These are phyloP conservation scores for Drosophila fungiperda DNA, from an alignment of 2,888 invertebrate genomes.

Conservation along the genomic window DNA sequence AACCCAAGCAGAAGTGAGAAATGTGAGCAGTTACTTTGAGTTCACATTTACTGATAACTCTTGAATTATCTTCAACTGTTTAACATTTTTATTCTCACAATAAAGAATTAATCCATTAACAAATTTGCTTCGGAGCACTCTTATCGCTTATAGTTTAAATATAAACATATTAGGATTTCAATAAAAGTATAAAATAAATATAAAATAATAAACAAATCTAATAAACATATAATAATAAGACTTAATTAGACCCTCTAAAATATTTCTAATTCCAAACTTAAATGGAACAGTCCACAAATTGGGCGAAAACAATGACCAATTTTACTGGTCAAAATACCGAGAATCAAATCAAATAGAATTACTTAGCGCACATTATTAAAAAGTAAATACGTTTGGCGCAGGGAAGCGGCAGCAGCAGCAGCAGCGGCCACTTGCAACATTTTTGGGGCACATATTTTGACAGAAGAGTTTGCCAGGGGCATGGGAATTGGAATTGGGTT, in stretches of 20 bases:
- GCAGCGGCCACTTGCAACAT: conserved; percentile 48
- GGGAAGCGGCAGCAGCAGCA: conserved; percentile 25
- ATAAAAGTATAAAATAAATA: background rate
- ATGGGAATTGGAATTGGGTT: background rate
- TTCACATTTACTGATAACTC: background rate
- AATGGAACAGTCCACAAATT: conserved; percentile 14
- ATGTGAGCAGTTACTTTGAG: too few relatives aligned
- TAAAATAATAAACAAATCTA: background rate
- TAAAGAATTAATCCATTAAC: accelerated
- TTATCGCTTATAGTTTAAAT: too few relatives aligned
- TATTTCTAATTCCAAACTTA: background rate
- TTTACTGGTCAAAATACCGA: background rate
- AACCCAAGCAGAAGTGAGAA: too few relatives aligned
- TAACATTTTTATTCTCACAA: background rate
- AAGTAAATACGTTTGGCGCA: conserved; percentile 41
- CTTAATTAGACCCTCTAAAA: background rate
- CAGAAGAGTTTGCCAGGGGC: conserved; percentile 22
- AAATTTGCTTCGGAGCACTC: too few relatives aligned
- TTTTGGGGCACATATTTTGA: conserved; percentile 51
- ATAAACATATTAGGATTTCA: too few relatives aligned
- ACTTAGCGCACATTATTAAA: conserved; percentile 61
- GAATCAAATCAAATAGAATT: conserved; percentile 57
- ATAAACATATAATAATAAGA: background rate
- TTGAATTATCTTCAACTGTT: background rate
- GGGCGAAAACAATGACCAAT: background rate